phyloP scores from a whole-genome alignment of 23 tunicate genomes.

The Halocynthia aurantium region DNA sequence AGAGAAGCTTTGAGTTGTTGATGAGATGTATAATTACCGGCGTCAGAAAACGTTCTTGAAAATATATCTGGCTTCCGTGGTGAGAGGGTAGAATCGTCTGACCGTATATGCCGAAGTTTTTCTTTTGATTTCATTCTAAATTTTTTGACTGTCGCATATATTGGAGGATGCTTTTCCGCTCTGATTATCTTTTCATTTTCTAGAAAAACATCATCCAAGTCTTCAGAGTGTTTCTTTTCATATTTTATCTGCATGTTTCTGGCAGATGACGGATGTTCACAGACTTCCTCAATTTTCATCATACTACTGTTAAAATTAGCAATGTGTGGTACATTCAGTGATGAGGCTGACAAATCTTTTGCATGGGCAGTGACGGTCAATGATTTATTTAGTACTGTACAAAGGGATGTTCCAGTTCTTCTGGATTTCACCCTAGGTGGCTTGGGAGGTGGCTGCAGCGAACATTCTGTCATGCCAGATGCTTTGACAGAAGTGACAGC shows the following conservation, averaged over 20 bases:
- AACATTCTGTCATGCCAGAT: neutral
- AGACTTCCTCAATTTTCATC: too few species aligned
- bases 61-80: too few species aligned
- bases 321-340: neutral
- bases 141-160: neutral
- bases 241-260: neutral
- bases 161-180: neutral
- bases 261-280: neutral
- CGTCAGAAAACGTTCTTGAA: too few species aligned
- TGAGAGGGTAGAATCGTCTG: too few species aligned
- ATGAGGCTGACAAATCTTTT: neutral
- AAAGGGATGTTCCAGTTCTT: neutral
- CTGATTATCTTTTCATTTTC: neutral
- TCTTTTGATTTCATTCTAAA: neutral
- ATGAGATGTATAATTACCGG: neutral
- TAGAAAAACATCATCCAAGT: too few species aligned
- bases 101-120: neutral
- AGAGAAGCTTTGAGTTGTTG: conserved; percentile 1
- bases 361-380: neutral
- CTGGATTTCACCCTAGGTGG: conserved; percentile 1
- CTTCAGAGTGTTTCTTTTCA: neutral
- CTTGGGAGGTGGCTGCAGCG: neutral
- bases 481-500: neutral
- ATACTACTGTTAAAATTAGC: too few species aligned
- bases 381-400: neutral